Evolutionary conservation across 2,797 vertebrate species (phyloP).

Genomic region (Ctenochaetus hawaiiensis): DNA sequence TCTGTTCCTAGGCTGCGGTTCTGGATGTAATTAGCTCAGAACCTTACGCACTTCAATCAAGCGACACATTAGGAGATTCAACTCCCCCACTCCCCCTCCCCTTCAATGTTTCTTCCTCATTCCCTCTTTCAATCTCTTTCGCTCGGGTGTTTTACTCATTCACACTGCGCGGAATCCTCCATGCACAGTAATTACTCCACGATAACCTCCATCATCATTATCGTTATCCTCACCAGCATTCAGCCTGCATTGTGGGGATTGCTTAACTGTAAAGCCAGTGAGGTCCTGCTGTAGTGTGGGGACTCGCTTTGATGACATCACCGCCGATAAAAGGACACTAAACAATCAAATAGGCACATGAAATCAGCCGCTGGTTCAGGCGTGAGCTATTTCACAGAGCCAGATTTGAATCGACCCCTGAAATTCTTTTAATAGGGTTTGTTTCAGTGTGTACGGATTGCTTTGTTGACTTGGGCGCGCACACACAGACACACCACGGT

Average conservation of each 20-base stretch:
- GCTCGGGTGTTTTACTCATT: constrained; percentile 78
- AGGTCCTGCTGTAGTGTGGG: constrained; percentile 47
- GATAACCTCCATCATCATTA: constrained; percentile 83
- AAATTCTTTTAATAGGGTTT: constrained; percentile 80
- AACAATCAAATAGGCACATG: constrained; percentile 62
- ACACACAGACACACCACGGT: constrained; percentile 37
- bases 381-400: constrained; percentile 63
- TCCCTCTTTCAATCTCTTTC: constrained; percentile 70
- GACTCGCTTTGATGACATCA: constrained; percentile 69
- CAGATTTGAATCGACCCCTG: constrained; percentile 74
- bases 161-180: constrained; percentile 75
- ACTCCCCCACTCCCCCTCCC: constrained; percentile 26
- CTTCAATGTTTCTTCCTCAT: constrained; percentile 60
- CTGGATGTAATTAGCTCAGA: constrained; percentile 86
- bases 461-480: constrained; percentile 65
- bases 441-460: constrained; percentile 59
- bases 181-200: constrained; percentile 80
- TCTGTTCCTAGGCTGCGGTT: constrained; percentile 85
- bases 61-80: constrained; percentile 80
- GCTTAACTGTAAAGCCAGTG: constrained; percentile 65
- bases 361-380: constrained; percentile 63
- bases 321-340: constrained; percentile 49
- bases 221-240: constrained; percentile 75
- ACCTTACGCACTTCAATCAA: constrained; percentile 86
- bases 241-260: constrained; percentile 50